Evolutionary conservation across 2,113 vertebrate genomes (phyloP).

Genomic region (Cyprinodon variegatus): DNA sequence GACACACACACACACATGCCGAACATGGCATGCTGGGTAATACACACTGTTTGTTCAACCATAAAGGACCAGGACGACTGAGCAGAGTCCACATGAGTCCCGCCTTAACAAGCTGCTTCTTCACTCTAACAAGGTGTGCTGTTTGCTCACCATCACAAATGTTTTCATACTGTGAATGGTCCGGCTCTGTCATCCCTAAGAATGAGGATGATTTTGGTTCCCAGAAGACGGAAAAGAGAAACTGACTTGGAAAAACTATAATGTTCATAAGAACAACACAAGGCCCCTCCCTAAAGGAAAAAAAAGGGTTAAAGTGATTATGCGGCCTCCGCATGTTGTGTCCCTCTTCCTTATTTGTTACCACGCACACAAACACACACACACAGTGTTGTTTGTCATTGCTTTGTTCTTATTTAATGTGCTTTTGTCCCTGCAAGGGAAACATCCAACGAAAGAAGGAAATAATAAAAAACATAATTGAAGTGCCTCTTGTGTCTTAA

Average conservation of each 20-base stretch:
- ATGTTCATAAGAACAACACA: constrained; percentile 1
- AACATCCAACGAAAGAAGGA: constrained; percentile 31
- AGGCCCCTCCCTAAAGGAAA: neutral
- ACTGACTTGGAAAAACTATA: constrained; percentile 25
- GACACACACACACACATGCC: neutral
- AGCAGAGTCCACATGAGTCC: constrained; percentile 62
- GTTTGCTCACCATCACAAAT: constrained; percentile 58
- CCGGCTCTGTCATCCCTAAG: constrained; percentile 16
- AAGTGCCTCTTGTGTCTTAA: constrained; percentile 3
- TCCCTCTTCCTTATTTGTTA: neutral
- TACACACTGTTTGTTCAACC: constrained; percentile 68
- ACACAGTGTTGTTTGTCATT: constrained; percentile 3
- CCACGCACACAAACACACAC: neutral
- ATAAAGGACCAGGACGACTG: constrained; percentile 61
- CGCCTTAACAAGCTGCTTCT: constrained; percentile 33
- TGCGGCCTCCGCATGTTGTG: constrained; percentile 21
- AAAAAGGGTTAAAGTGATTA: constrained; percentile 48
- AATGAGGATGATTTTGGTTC: constrained; percentile 17
- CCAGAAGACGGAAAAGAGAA: constrained; percentile 22
- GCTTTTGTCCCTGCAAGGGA: constrained; percentile 43
- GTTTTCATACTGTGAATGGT: constrained; percentile 38
- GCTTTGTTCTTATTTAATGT: constrained; percentile 49
- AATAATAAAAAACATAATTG: neutral
- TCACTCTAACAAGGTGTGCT: constrained; percentile 11
- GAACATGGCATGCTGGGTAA: constrained; percentile 51